These are phyloP conservation scores for Drosophila ironensis DNA, from an alignment of 1,140 invertebrate genomes.

Conservation along the genomic window DNA sequence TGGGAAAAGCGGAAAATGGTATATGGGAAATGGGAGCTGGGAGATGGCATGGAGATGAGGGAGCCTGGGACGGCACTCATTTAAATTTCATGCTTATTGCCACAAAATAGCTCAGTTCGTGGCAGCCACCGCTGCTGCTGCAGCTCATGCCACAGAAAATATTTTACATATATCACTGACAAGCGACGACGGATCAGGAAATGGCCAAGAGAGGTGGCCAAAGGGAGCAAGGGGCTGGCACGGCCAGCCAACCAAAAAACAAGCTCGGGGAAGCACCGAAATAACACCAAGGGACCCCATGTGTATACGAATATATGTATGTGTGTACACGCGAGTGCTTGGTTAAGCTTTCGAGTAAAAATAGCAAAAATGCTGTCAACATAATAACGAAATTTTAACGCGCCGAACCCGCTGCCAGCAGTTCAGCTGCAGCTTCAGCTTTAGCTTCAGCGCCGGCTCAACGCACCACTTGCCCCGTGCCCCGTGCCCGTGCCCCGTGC, in stretches of 20 bases:
- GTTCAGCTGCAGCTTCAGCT: slow-evolving; percentile 8
- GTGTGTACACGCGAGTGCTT: slow-evolving; percentile 42
- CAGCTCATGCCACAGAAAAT: slow-evolving; percentile 33
- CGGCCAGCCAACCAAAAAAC: slow-evolving; percentile 75
- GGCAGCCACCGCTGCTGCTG: slow-evolving; percentile 21
- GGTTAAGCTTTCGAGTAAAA: slow-evolving; percentile 79
- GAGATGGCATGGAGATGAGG: slow-evolving; percentile 1
- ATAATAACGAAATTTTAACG: slow-evolving; percentile 81
- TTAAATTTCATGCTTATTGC: slow-evolving; percentile 81
- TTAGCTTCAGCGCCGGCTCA: not conserved
- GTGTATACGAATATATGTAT: not conserved
- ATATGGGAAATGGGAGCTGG: slow-evolving; percentile 1
- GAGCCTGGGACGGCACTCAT: slow-evolving; percentile 54
- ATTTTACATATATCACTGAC: slow-evolving; percentile 68
- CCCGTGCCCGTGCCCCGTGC: not conserved
- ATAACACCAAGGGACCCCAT: slow-evolving; percentile 66
- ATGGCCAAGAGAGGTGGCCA: slow-evolving; percentile 11
- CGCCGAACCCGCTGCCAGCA: slow-evolving; percentile 59
- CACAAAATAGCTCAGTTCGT: slow-evolving; percentile 76
- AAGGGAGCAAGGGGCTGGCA: slow-evolving; percentile 2
- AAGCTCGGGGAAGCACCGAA: slow-evolving; percentile 76
- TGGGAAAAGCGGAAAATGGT: not conserved
- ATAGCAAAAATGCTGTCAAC: slow-evolving; percentile 79
- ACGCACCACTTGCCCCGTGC: not conserved
- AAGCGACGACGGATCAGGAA: slow-evolving; percentile 65